Conservation (phyloP, 2,797 vertebrate species). For the Chaunax sp. region DNA sequence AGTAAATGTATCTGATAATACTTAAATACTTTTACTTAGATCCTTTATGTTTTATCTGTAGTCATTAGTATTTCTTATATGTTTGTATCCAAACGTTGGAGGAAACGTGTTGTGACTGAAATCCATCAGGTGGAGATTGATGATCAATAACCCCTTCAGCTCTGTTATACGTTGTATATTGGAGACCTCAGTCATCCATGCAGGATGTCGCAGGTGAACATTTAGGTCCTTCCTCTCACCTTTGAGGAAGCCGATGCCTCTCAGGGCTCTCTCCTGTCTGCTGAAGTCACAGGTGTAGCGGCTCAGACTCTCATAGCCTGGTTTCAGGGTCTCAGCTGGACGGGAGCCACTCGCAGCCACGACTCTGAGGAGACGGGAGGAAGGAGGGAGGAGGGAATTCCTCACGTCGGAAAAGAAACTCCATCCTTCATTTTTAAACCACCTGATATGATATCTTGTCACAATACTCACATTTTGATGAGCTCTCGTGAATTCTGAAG, state of each 20-base stretch:
- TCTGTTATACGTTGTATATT: too few species aligned
- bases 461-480: constrained; percentile 80
- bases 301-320: constrained; percentile 77
- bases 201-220: too few species aligned
- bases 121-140: too few species aligned
- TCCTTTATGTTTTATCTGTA: too few species aligned
- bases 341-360: constrained; percentile 52
- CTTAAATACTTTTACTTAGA: too few species aligned
- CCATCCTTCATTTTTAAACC: background rate
- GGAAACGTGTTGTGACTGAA: too few species aligned
- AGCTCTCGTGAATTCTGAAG: constrained; percentile 80
- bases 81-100: too few species aligned
- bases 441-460: background rate
- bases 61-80: too few species aligned
- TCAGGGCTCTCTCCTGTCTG: constrained; percentile 77
- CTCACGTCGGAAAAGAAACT: background rate
- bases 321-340: constrained; percentile 67
- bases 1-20: too few species aligned
- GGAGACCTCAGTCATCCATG: too few species aligned
- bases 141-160: too few species aligned
- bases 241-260: constrained; percentile 80
- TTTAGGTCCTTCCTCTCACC: constrained; percentile 67
- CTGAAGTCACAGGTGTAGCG: constrained; percentile 80
- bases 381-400: too few species aligned
- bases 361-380: constrained; percentile 64